Base-by-base conservation (phyloP, 2,888 invertebrate genomes). In the Andrena praecox region DNA sequence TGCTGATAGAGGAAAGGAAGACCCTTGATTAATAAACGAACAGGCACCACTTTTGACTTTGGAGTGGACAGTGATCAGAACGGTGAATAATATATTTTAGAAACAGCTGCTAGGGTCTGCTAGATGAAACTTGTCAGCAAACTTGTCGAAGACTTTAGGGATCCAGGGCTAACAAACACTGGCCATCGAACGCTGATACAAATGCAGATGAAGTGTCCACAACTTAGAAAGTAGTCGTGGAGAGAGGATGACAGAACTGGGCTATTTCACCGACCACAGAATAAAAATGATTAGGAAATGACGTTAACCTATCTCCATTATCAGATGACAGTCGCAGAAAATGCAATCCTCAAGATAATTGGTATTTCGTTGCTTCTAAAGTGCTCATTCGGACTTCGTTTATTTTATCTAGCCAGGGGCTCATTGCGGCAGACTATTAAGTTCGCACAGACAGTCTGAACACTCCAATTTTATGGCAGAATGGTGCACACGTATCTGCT, bases 201-300 rank as follows among this genome's bases (percentile, higher is more conserved):
- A 42, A 42, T 42, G 42, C 42, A 42, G 16, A 42, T 42, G 42
- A 42, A 42, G 3, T 42, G 1, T 42, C 0, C 42, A 16, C 42
- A 16, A 42, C 42, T 42, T 42, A 42, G 42, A 42, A 42, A 42
- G 42, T 42, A 42, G 5, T 42, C 16, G 16, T 16, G 42, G 1
- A 42, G 42, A 16, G 87, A 85, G 77, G 85, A 73, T 24, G 79
- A 80, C 83, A 88, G 87, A 88, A 88, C 88, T 88, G 85, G 84
- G 70, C 84, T 8, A n/a, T 12, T 60, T 60, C 3, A 4, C 27
- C 27, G 7, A 3, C 24, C n/a, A n/a, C 16, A 2, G 31, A 60
- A 31, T n/a, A 60, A n/a, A 56, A 35, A 24, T 8, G 16, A 68
- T 24, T 24, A 24, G 3, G 8, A 56, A 27, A 56, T 56, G 4